Evolutionary conservation across 2,113 vertebrate genomes (phyloP).

Genomic region (Pteropus alecto): DNA sequence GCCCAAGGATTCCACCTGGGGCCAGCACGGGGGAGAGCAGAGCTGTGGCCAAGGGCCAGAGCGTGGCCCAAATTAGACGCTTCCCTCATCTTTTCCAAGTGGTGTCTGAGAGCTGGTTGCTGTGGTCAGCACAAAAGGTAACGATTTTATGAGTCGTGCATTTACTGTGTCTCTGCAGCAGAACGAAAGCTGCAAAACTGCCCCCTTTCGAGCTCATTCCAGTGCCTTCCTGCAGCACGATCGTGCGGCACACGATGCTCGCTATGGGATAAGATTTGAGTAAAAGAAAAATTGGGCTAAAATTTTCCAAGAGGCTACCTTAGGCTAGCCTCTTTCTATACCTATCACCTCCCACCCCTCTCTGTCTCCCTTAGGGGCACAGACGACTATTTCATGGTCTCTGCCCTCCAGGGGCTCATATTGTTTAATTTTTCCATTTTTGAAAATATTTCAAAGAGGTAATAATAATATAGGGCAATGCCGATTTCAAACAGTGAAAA

Average conservation of each 20-base stretch:
- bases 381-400: neutral
- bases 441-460: neutral
- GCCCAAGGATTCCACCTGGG: neutral
- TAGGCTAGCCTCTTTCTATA: neutral
- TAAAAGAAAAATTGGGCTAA: neutral
- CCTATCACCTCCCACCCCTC: too few relatives aligned
- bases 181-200: neutral
- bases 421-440: neutral
- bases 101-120: rapidly evolving
- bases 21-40: neutral
- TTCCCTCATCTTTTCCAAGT: neutral
- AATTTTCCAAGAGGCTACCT: neutral
- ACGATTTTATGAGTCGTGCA: rapidly evolving
- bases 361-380: neutral
- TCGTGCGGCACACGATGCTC: rapidly evolving
- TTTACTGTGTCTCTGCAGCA: rapidly evolving
- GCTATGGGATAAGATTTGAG: too few relatives aligned
- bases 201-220: neutral
- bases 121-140: neutral
- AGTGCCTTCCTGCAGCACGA: rapidly evolving
- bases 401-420: neutral
- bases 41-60: neutral
- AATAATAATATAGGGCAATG: neutral
- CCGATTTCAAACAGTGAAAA: neutral
- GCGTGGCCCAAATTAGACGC: neutral